Evolutionary conservation across 2,113 vertebrate species (phyloP), one percentile per base, ranked within the genome.

Genomic region (Misgurnus anguillicaudatus): DNA sequence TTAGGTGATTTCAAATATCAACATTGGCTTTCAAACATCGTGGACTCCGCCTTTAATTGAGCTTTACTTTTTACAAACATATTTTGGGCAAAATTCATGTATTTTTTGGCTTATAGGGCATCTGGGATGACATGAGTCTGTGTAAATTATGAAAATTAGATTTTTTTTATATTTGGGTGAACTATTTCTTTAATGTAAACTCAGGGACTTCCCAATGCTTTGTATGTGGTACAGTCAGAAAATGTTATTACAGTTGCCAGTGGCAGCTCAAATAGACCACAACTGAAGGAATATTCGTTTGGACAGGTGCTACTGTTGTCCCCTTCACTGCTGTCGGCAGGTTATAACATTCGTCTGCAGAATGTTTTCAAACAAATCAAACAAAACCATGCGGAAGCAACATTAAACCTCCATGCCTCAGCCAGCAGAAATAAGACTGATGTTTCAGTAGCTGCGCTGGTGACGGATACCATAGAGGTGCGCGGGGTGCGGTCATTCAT

Each of bases 291-390:
- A 87, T 82, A 87, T 87, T 19, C 38, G 55, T 80, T 85, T 58
- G 47, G 80, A 88, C 83, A 86, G 83, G 85, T 86, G 79, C 57
- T 11, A 38, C 31, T 36, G 78, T 80, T 73, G 55, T 75, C 64
- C 51, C 68, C 58, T 39, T 11, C 16, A 38, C 73, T 68, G 72
- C 53, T 55, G 77, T 62, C 57, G 51, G 63, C 38, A 74, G 13
- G 24, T 17, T 14, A 51, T 38, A 77, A 67, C 58, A 73, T 63
- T 57, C 83, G 51, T 68, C 68, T 64, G 36, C 3, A 51, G 51
- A 82, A 79, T 79, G 67, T 74, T 42, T 82, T 57, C 36, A 75
- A 64, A 74, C 70, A 80, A 80, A 73, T 38, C 24, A 82, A 84
- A 60, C 24, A 9, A 69, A 55, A 57, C 53, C n/a, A 57, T 19